Conservation (phyloP, 2,113 vertebrate species). For the Pedionomus torquatus region DNA sequence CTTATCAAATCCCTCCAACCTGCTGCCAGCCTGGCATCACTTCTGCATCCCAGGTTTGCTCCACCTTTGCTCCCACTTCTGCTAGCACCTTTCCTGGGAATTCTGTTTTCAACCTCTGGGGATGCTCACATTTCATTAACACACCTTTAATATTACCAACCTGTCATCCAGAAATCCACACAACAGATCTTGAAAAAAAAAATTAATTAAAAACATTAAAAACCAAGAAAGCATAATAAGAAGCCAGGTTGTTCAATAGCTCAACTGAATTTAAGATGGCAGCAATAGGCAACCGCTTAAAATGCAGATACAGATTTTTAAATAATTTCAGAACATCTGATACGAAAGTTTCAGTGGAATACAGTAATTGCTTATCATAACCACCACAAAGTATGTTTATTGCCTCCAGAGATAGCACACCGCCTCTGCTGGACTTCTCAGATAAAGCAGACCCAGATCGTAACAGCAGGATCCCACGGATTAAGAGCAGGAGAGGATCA, state of each 20-base stretch:
- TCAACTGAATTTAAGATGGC: neutral
- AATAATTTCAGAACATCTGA: neutral
- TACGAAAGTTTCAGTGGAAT: neutral
- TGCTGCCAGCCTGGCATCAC: neutral
- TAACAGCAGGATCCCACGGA: neutral
- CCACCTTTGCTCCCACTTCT: neutral
- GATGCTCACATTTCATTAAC: neutral
- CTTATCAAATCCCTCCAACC: neutral
- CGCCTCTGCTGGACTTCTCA: conserved; percentile 7
- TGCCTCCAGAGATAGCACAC: neutral
- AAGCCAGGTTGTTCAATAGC: neutral
- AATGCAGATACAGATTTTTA: conserved; percentile 8
- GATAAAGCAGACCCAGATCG: neutral
- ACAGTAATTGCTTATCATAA: conserved; percentile 2
- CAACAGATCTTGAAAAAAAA: neutral
- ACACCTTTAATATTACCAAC: neutral
- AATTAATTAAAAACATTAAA: neutral
- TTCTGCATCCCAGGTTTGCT: neutral
- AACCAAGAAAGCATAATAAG: neutral
- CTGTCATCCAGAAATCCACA: neutral
- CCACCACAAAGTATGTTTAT: neutral
- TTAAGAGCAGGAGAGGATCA: neutral
- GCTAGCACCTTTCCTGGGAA: neutral
- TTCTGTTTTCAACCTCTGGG: neutral
- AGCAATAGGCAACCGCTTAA: neutral